A percentile compares a stretch with the other conserved stretches of the same genome.
Evolutionary conservation across 2,113 vertebrate species (phyloP).

Genomic region (Cochlearius cochlearius): DNA sequence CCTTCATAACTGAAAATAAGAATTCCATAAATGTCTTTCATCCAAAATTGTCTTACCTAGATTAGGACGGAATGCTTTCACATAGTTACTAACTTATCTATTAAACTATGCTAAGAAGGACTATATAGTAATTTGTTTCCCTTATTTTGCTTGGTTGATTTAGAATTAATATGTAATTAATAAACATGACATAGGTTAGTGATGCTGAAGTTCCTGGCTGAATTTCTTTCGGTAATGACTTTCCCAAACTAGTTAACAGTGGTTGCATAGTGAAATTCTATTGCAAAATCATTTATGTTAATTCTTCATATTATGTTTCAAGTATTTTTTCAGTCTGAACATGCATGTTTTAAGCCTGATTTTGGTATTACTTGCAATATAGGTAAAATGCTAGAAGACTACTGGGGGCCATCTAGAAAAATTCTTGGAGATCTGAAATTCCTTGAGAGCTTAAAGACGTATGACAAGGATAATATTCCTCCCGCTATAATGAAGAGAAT

Average conservation of each 20-base stretch:
- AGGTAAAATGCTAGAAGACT: slow-evolving; percentile 96
- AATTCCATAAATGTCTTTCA: background rate
- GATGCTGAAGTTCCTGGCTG: background rate
- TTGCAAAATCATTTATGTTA: background rate
- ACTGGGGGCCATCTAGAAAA: slow-evolving; percentile 89
- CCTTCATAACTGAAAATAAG: background rate
- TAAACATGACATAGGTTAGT: background rate
- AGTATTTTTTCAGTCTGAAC: background rate
- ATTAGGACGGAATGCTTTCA: background rate
- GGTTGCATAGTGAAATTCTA: background rate
- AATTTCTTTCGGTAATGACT: background rate
- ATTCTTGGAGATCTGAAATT: slow-evolving; percentile 89
- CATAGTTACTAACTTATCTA: background rate
- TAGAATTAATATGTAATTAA: background rate
- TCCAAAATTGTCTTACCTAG: background rate
- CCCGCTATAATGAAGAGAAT: slow-evolving; percentile 82
- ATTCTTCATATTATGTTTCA: background rate
- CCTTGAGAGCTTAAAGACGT: slow-evolving; percentile 85
- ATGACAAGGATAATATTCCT: slow-evolving; percentile 89
- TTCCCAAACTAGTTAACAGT: background rate
- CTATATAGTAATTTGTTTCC: background rate
- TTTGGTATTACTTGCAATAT: slow-evolving; percentile 3
- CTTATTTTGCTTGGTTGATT: background rate
- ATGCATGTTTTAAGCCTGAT: background rate
- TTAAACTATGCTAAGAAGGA: background rate